Percentiles rank a stretch among this genome's conserved stretches.
phyloP scores from a whole-genome alignment of 2,888 invertebrate genomes.

The Dinocampus coccinellae region DNA sequence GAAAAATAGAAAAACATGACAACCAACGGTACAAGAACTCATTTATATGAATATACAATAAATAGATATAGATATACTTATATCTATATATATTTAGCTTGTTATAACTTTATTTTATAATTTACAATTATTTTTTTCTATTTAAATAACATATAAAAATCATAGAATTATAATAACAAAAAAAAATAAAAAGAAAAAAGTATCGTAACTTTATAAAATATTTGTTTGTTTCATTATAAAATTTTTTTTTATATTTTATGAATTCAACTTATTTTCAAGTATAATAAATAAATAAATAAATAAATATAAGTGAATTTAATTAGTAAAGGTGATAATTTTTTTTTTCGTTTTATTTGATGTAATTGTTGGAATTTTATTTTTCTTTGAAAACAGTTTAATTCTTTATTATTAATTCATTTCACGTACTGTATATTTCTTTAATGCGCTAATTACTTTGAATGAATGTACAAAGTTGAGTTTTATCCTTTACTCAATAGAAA shows the following conservation, averaged over 20 bases:
- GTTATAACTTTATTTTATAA: background rate
- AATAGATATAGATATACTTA: background rate
- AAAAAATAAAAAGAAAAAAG: no score
- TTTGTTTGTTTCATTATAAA: no score
- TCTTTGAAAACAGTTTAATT: slow-evolving; percentile 1
- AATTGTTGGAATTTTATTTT: no score
- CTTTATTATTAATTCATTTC: slow-evolving; percentile 19
- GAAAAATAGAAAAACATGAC: background rate
- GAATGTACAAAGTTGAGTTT: background rate
- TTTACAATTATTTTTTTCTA: background rate
- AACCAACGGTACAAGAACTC: background rate
- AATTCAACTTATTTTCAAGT: no score
- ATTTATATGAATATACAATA: background rate
- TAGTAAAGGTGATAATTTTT: background rate
- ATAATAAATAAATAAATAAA: no score
- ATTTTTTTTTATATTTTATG: no score
- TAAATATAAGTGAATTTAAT: background rate
- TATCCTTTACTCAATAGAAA: background rate
- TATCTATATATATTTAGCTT: background rate
- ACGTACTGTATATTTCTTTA: slow-evolving; percentile 35
- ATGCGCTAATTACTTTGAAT: slow-evolving; percentile 36
- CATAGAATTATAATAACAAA: background rate
- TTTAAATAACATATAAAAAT: background rate
- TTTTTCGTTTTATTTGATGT: no score
- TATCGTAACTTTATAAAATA: no score